phyloP scores from a whole-genome alignment of 2,797 vertebrate genomes.

The Hirundo rustica region DNA sequence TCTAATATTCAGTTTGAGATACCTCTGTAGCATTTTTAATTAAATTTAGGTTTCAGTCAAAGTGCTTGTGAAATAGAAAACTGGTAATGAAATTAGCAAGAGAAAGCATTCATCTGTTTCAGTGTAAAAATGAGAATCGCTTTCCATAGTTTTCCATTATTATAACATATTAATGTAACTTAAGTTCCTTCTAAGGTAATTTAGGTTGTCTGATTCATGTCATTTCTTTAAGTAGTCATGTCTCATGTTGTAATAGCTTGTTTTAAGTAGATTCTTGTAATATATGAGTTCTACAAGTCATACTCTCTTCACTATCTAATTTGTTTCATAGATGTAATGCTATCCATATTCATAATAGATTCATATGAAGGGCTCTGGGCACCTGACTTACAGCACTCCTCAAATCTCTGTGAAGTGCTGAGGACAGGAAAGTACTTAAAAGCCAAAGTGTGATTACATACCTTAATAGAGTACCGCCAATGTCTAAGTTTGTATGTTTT shows the following conservation, averaged over 20 bases:
- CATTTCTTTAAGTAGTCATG: background rate
- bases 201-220: background rate
- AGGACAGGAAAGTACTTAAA: background rate
- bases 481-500: slow-evolving; percentile 65
- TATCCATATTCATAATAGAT: background rate
- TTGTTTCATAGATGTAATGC: background rate
- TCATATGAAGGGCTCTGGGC: background rate
- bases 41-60: background rate
- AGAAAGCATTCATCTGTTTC: slow-evolving; percentile 66
- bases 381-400: background rate
- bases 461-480: background rate
- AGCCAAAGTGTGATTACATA: background rate
- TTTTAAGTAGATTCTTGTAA: background rate
- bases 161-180: background rate
- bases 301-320: background rate
- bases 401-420: background rate
- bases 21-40: background rate
- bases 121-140: background rate
- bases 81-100: slow-evolving; percentile 53
- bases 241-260: background rate
- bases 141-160: background rate
- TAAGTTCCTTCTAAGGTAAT: background rate
- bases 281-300: background rate
- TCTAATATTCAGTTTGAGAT: background rate
- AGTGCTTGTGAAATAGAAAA: background rate